phyloP scores from a whole-genome alignment of 2,888 invertebrate genomes.

The Hecatera dysodea region DNA sequence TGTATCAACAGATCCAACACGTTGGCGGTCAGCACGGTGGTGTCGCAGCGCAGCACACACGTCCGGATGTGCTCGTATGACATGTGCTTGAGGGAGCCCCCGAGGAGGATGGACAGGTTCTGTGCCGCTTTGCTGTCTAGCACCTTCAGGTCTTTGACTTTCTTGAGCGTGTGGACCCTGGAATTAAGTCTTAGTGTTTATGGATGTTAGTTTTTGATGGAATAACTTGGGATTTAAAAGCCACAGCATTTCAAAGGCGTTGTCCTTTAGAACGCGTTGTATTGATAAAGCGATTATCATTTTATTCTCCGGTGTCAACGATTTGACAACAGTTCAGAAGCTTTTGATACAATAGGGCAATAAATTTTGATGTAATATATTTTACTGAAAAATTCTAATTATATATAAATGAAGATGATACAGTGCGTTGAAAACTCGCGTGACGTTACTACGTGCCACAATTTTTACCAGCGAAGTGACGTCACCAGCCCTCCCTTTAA shows the following conservation, averaged over 20 bases:
- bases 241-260: neutral
- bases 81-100: slow-evolving; percentile 96
- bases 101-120: slow-evolving; percentile 96
- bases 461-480: no score
- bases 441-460: no score
- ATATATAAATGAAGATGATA: no score
- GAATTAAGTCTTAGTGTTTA: slow-evolving; percentile 45
- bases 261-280: no score
- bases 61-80: slow-evolving; percentile 95
- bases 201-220: slow-evolving; percentile 9
- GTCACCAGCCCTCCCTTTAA: no score
- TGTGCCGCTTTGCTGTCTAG: slow-evolving; percentile 98
- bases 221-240: neutral
- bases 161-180: slow-evolving; percentile 93
- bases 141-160: slow-evolving; percentile 97
- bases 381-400: no score
- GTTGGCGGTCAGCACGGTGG: slow-evolving; percentile 95
- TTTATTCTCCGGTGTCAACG: no score
- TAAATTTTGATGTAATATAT: no score
- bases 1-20: slow-evolving; percentile 95
- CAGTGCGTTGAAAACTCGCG: no score
- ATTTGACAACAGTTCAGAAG: no score
- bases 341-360: no score
- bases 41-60: slow-evolving; percentile 96
- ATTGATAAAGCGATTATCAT: no score